Evolutionary conservation across 2,888 invertebrate species (phyloP), one percentile per base, ranked within the genome.

Genomic region (Synanthedon formicaeformis): DNA sequence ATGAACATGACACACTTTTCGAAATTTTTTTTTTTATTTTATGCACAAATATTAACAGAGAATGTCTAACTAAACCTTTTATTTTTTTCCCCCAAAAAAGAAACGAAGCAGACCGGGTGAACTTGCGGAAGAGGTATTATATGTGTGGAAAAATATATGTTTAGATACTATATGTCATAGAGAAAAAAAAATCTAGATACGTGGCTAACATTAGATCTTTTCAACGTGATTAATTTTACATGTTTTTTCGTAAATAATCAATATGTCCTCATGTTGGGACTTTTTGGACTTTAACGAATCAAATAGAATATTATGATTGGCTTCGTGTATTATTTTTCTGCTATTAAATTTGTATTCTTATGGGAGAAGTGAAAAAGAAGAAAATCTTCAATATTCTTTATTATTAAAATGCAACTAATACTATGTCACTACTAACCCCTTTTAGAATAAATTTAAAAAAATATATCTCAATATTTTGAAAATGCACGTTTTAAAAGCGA

Each of bases 31-130:
- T 70, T 64, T 66, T 69, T 16, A 64, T 62, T 65, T 65, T 65
- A 67, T 64, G 77, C 79, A 80, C 81, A 45, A 71, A 62, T 23
- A 69, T 75, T 83, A 83, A 85, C 82, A 81, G 76, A 75, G 82
- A 83, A 83, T 84, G 82, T 74, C 65, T 75, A 77, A 83, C 86
- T 83, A 84, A 83, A 80, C 74, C 71, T 69, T 70, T 75, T 81
- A 71, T 81, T 87, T 85, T n/a, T 88, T 73, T 88, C 88, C 88
- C 87, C 4, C 87, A 89, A 86, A 88, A 86, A 90, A 90, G 90
- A 89, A 90, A 88, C 90, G 90, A 85, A 90, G 90, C 86, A 93
- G 94, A 81, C 94, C 94, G 78, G 94, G 94, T 84, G 93, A 92
- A 91, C 90, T 94, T 89, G 75, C 91, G 88, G 93, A 93, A 86